phyloP scores from a whole-genome alignment of 2,888 invertebrate genomes.

The Drosophila ochracea region DNA sequence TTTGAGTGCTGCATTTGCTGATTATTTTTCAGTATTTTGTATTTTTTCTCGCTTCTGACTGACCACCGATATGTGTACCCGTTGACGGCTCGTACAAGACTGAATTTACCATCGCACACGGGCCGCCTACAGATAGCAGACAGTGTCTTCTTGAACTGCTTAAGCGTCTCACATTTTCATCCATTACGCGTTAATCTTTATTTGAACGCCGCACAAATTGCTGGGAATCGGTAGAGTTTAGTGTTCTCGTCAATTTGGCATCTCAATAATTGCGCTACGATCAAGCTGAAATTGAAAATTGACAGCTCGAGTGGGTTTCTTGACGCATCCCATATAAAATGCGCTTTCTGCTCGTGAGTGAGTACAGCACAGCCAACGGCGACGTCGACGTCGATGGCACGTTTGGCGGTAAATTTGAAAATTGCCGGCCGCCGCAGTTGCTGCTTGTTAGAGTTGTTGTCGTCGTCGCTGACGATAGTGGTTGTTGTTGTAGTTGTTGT shows the following conservation, averaged over 20 bases:
- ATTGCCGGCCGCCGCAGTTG: conserved; percentile 73
- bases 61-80: conserved; percentile 85
- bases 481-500: conserved; percentile 51
- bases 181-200: conserved; percentile 56
- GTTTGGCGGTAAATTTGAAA: conserved; percentile 86
- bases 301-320: conserved; percentile 88
- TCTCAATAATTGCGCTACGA: conserved; percentile 52
- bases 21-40: conserved; percentile 58
- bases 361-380: conserved; percentile 72
- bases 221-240: conserved; percentile 31
- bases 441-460: conserved; percentile 44
- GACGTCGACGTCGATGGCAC: conserved; percentile 71
- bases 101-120: conserved; percentile 87
- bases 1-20: conserved; percentile 44
- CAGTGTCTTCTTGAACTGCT: conserved; percentile 83
- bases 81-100: conserved; percentile 88
- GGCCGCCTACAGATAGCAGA: conserved; percentile 89
- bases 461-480: conserved; percentile 27
- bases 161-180: conserved; percentile 65
- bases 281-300: conserved; percentile 79
- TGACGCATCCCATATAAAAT: conserved; percentile 87
- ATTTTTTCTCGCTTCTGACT: conserved; percentile 44
- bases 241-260: conserved; percentile 52
- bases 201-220: conserved; percentile 34
- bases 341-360: conserved; percentile 84